phyloP scores from a whole-genome alignment of 2,113 vertebrate species.

The Paraplagusia blochii region DNA sequence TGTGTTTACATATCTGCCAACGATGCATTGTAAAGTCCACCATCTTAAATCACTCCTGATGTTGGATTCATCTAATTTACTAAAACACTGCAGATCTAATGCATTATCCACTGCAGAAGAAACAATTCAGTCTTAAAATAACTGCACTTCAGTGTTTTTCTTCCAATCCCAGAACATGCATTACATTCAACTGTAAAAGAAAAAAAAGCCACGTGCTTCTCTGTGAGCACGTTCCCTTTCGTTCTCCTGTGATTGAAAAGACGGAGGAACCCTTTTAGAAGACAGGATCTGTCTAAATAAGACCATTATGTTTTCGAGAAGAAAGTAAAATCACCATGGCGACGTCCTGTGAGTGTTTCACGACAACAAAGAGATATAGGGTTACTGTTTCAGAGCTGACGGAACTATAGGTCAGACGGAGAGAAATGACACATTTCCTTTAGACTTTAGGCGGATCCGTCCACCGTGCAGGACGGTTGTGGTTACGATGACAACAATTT shows the following conservation, averaged over 20 bases:
- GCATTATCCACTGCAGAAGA: too few species aligned
- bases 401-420: slow-evolving; percentile 5
- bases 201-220: slow-evolving; percentile 29
- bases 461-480: slow-evolving; percentile 22
- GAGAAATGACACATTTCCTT: slow-evolving; percentile 21
- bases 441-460: slow-evolving; percentile 42
- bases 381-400: not conserved
- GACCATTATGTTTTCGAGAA: slow-evolving; percentile 50
- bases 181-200: slow-evolving; percentile 3
- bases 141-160: slow-evolving; percentile 5
- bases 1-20: too few species aligned
- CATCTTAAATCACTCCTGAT: too few species aligned
- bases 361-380: slow-evolving; percentile 37
- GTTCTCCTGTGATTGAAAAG: slow-evolving; percentile 64
- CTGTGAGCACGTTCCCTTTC: slow-evolving; percentile 69
- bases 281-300: slow-evolving; percentile 52
- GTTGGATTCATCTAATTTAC: too few species aligned
- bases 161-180: slow-evolving; percentile 25
- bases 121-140: too few species aligned
- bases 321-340: slow-evolving; percentile 51
- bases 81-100: too few species aligned
- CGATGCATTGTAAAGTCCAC: too few species aligned
- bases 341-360: slow-evolving; percentile 43
- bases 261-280: slow-evolving; percentile 50
- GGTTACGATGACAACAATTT: too few species aligned